Percentiles rank a stretch among this genome's conserved stretches.
These are phyloP conservation scores for Bolborhynchus lineola DNA, from an alignment of 2,113 vertebrate genomes.

Conservation along the genomic window DNA sequence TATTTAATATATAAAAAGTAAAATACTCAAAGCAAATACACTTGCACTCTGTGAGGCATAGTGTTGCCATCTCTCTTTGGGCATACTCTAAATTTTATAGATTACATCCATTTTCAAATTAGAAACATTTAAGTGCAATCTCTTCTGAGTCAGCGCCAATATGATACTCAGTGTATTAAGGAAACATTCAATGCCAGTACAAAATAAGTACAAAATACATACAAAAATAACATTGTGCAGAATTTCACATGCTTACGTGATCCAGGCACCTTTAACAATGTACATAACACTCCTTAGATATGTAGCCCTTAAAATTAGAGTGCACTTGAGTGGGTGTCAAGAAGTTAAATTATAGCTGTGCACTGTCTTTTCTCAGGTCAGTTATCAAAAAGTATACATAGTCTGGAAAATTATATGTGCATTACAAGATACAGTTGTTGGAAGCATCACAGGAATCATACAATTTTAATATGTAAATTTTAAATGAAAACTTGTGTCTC, in stretches of 20 bases:
- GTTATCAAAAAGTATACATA: background rate
- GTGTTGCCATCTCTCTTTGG: background rate
- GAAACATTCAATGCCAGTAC: background rate
- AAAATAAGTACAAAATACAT: background rate
- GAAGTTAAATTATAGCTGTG: background rate
- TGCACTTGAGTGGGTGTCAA: background rate
- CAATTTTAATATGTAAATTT: background rate
- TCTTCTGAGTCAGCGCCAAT: background rate
- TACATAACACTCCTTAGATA: background rate
- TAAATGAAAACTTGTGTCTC: background rate
- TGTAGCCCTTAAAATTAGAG: background rate
- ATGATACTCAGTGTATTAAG: background rate
- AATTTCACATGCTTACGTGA: background rate
- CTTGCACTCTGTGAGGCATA: background rate
- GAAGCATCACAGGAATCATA: background rate
- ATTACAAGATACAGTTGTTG: background rate
- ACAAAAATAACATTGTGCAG: background rate
- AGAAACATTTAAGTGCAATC: background rate
- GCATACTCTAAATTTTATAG: background rate
- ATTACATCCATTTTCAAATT: background rate
- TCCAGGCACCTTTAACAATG: background rate
- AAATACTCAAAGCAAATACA: background rate
- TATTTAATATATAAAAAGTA: background rate
- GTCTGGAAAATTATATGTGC: background rate
- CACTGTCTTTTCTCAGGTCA: background rate